Evolutionary conservation across 2,888 invertebrate species (phyloP), one percentile per base, ranked within the genome.

Genomic region (Cetonia aurata): DNA sequence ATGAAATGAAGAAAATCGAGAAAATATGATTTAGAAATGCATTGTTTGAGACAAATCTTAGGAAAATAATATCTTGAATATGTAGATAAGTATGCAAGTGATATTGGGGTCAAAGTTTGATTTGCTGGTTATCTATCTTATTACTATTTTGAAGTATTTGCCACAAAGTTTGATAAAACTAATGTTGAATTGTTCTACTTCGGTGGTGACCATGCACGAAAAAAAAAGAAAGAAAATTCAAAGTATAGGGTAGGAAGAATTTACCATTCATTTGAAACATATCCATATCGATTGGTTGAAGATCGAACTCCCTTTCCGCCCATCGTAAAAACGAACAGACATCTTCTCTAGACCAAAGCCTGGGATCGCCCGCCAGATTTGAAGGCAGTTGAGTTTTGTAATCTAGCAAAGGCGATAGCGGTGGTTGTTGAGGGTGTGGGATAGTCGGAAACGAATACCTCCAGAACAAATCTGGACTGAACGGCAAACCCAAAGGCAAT

Each of bases 241-340:
- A n/a, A 69, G 50, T 15, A 50, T 9, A 48, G 50, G 65, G 44
- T 3, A 12, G 41, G 10, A 37, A 31, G 37, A 37, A 80, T 84
- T 88, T 86, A 88, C 96, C 97, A 84, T 97, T 97, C 96, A 97
- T 96, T 87, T 95, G 95, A 84, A 97, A 97, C 86, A 95, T 91
- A 81, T 96, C 96, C 90, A 94, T 92, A 82, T 96, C 96, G 82
- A 97, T 93, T 78, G 93, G 92, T 66, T 96, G 96, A 76, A 96
- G 86, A 84, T 96, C 96, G 83, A 96, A 96, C 86, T 96, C 96
- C 75, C 94, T 88, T 85, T 96, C 96, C 76, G 96, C 95, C 93
- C 96, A 96, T 81, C 93, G 91, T 60, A 97, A 86, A 85, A 96
- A 97, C 67, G 93, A 89, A 55, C 90, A 88, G 17, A 96, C 96